Evolutionary conservation across 2,888 invertebrate genomes (phyloP).

Genomic region (Furcula furcula): DNA sequence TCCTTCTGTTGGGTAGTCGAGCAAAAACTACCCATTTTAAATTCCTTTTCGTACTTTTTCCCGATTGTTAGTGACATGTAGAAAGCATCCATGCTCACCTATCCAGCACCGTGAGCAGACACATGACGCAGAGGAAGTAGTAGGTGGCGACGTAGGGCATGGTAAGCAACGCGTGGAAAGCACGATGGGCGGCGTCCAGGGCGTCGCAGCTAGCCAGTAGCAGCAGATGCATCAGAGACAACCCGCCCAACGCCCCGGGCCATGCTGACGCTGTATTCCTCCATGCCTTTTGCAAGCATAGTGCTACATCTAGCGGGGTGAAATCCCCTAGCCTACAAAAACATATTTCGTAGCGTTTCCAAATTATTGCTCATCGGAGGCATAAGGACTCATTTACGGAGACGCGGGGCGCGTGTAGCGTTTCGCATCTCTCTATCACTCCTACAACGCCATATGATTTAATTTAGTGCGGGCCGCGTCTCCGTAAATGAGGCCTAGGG

Average conservation of each 20-base stretch:
- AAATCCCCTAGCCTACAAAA: constrained; percentile 62
- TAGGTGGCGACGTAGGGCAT: constrained; percentile 79
- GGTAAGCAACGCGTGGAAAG: constrained; percentile 72
- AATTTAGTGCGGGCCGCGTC: too few relatives aligned
- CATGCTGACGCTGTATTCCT: constrained; percentile 76
- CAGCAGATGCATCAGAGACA: constrained; percentile 81
- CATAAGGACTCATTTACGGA: too few relatives aligned
- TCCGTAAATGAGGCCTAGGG: too few relatives aligned
- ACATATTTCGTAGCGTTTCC: too few relatives aligned
- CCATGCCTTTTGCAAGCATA: constrained; percentile 74
- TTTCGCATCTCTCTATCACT: too few relatives aligned
- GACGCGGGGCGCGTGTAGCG: too few relatives aligned
- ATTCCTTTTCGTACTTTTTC: too few relatives aligned
- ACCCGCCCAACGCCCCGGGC: constrained; percentile 82
- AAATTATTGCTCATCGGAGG: too few relatives aligned
- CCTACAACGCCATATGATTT: too few relatives aligned
- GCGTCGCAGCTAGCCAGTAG: constrained; percentile 79
- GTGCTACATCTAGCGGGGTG: constrained; percentile 78
- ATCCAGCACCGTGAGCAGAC: constrained; percentile 82
- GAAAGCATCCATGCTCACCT: constrained; percentile 57
- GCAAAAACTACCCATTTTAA: too few relatives aligned
- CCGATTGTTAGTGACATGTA: background rate
- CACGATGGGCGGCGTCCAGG: constrained; percentile 67
- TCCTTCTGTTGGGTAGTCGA: too few relatives aligned
- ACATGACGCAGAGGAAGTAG: constrained; percentile 81